Evolutionary conservation across 53 echinoderm and acorn worm genomes (phyloP).

Genomic region (Echinarachnius parma): DNA sequence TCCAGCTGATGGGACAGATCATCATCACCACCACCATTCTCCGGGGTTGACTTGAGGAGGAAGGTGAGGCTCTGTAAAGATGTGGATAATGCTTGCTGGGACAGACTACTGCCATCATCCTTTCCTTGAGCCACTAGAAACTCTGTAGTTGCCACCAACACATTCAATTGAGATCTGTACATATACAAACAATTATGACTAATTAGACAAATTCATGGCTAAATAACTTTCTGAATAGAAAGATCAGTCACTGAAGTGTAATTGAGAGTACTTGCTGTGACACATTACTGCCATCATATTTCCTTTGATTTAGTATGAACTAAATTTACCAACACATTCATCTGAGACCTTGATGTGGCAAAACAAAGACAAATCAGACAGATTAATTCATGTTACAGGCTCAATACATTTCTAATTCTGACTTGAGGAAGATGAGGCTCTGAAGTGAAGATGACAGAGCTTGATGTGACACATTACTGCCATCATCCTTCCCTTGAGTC

Average conservation of each 20-base stretch:
- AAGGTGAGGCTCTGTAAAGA: constrained; percentile 19
- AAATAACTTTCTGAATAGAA: too few relatives aligned
- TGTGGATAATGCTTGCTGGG: not conserved
- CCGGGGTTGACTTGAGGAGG: not conserved
- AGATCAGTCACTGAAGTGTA: too few relatives aligned
- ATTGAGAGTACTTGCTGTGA: too few relatives aligned
- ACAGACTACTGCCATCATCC: not conserved
- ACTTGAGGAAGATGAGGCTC: constrained; percentile 11
- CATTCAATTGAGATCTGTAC: constrained; percentile 19
- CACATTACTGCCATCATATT: too few relatives aligned
- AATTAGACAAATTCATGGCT: too few relatives aligned
- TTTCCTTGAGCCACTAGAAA: not conserved
- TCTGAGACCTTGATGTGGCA: constrained; percentile 19
- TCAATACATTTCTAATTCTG: too few relatives aligned
- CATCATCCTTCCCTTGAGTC: not conserved
- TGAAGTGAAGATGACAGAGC: constrained; percentile 1
- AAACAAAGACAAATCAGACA: too few relatives aligned
- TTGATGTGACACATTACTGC: not conserved
- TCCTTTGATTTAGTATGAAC: not conserved
- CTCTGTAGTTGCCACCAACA: not conserved
- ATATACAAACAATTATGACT: too few relatives aligned
- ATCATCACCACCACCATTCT: not conserved
- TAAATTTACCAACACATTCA: not conserved
- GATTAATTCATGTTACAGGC: too few relatives aligned
- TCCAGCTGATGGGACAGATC: not conserved